Percentiles rank a stretch among this genome's conserved stretches.
Evolutionary conservation across 2,797 vertebrate species (phyloP).

Genomic region (Falco novaeseelandiae): DNA sequence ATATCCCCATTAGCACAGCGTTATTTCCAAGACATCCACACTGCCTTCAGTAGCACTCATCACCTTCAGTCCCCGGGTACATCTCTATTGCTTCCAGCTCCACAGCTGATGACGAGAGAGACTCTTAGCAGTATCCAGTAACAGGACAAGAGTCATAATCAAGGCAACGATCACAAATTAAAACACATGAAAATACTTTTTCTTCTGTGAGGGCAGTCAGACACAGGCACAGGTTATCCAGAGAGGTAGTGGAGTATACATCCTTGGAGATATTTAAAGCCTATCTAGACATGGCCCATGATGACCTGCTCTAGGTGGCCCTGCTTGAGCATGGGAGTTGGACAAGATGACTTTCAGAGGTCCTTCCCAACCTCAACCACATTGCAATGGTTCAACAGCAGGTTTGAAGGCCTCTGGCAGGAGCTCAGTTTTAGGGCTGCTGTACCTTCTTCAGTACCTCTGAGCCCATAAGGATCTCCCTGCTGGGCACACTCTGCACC

Average conservation of each 20-base stretch:
- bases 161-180: background rate
- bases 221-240: background rate
- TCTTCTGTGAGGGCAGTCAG: background rate
- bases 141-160: background rate
- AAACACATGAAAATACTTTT: background rate
- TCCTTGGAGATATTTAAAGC: background rate
- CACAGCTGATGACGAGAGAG: background rate
- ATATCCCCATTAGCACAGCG: background rate
- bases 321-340: background rate
- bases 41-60: background rate
- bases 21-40: background rate
- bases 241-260: background rate
- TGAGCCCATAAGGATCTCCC: background rate
- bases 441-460: background rate
- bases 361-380: background rate
- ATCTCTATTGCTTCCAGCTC: background rate
- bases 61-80: background rate
- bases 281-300: fast-evolving
- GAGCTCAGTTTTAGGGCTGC: background rate
- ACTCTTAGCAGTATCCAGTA: background rate
- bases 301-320: background rate
- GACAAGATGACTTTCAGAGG: background rate
- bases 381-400: background rate
- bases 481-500: background rate
- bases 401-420: background rate